phyloP scores from a whole-genome alignment of 2,797 vertebrate species.

The Tinamus major region DNA sequence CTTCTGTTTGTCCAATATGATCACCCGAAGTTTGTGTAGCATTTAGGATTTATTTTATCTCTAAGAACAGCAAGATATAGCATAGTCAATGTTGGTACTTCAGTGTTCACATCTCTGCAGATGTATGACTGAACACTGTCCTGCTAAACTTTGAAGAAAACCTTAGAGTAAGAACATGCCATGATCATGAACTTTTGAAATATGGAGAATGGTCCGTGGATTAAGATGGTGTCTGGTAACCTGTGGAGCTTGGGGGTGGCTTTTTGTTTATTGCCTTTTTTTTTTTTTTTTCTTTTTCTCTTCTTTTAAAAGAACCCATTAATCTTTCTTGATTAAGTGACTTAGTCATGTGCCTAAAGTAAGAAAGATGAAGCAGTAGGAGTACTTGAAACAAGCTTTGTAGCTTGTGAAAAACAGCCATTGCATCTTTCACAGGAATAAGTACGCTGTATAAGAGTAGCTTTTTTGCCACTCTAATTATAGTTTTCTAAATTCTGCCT shows the following conservation, averaged over 20 bases:
- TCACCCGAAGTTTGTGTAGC: not conserved
- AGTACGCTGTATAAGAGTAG: not conserved
- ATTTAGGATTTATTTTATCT: not conserved
- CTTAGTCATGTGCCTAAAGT: not conserved
- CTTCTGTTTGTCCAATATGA: not conserved
- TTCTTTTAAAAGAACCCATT: not conserved
- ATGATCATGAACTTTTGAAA: not conserved
- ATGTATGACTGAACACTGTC: not conserved
- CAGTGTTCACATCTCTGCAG: not conserved
- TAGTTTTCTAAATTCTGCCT: not conserved
- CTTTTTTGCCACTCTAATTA: not conserved
- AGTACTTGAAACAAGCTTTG: not conserved
- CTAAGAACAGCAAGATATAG: not conserved
- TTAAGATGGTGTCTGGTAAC: not conserved
- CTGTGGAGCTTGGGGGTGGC: no score
- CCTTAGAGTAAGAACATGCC: not conserved
- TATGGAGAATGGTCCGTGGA: not conserved
- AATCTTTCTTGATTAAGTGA: not conserved
- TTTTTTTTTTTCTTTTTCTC: no score
- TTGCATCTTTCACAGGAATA: not conserved
- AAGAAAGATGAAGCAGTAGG: not conserved
- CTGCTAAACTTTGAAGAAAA: not conserved
- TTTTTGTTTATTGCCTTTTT: no score
- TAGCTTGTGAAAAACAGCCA: not conserved
- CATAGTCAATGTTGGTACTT: accelerated